Conservation (phyloP, 2,113 vertebrate species). For the Cyphomyrus discorhynchus region DNA sequence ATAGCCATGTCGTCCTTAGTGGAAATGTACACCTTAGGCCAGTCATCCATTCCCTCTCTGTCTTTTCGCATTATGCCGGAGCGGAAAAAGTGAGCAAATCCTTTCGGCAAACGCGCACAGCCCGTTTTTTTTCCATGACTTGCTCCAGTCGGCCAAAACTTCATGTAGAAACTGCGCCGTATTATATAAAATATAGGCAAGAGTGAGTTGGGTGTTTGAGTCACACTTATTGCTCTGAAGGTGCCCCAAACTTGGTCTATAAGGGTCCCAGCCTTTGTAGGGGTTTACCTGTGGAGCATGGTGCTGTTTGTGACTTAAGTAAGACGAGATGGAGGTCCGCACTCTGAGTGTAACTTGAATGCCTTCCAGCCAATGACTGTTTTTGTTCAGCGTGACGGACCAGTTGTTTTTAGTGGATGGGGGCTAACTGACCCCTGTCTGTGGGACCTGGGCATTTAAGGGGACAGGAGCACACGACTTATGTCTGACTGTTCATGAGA, state of each 20-base stretch:
- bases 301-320: background rate
- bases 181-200: background rate
- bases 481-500: conserved; percentile 42
- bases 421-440: background rate
- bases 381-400: background rate
- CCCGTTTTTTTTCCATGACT: background rate
- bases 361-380: background rate
- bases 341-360: background rate
- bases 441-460: background rate
- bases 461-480: conserved; percentile 31
- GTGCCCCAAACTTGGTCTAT: background rate
- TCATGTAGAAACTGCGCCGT: background rate
- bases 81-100: conserved; percentile 40
- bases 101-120: conserved; percentile 35
- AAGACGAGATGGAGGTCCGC: background rate
- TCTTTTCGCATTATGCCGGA: conserved; percentile 63
- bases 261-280: background rate
- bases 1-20: conserved; percentile 61
- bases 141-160: background rate
- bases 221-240: background rate
- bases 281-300: background rate
- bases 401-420: background rate
- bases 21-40: conserved; percentile 65
- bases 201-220: background rate
- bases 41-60: conserved; percentile 67